phyloP scores from a whole-genome alignment of 2,113 vertebrate species.

The Sebastes schlegelii region DNA sequence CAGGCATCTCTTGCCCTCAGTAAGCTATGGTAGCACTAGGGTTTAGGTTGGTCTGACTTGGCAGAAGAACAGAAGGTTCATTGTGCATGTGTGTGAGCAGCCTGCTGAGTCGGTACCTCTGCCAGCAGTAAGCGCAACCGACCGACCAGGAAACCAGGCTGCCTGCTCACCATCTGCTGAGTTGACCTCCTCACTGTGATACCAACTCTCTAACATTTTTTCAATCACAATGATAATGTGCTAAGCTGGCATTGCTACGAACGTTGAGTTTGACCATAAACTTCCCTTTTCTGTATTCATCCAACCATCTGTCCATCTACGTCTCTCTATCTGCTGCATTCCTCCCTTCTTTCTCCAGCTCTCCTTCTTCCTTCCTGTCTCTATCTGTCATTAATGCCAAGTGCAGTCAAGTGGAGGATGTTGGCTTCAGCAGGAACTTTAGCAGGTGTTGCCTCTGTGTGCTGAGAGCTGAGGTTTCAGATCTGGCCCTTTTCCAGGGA shows the following conservation, averaged over 20 bases:
- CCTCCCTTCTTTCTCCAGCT: slow-evolving; percentile 9
- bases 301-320: neutral
- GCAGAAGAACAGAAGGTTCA: slow-evolving; percentile 70
- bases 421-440: slow-evolving; percentile 48
- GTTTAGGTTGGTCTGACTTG: slow-evolving; percentile 62
- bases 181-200: slow-evolving; percentile 40
- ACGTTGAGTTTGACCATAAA: neutral
- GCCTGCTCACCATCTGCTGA: slow-evolving; percentile 63
- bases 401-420: slow-evolving; percentile 64
- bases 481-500: slow-evolving; percentile 33
- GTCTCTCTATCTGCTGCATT: neutral
- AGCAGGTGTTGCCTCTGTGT: slow-evolving; percentile 56
- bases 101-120: slow-evolving; percentile 62
- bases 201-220: slow-evolving; percentile 1
- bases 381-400: slow-evolving; percentile 54
- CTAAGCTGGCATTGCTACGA: neutral
- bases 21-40: slow-evolving; percentile 26
- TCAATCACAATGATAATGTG: neutral
- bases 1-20: slow-evolving; percentile 41
- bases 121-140: slow-evolving; percentile 55
- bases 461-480: slow-evolving; percentile 32
- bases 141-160: slow-evolving; percentile 51
- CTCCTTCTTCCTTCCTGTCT: slow-evolving; percentile 40
- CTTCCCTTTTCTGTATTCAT: neutral
- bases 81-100: slow-evolving; percentile 72